Evolutionary conservation across 2,113 vertebrate genomes (phyloP), one percentile per base, ranked within the genome.

Genomic region (Paracanthobrama guichenoti): DNA sequence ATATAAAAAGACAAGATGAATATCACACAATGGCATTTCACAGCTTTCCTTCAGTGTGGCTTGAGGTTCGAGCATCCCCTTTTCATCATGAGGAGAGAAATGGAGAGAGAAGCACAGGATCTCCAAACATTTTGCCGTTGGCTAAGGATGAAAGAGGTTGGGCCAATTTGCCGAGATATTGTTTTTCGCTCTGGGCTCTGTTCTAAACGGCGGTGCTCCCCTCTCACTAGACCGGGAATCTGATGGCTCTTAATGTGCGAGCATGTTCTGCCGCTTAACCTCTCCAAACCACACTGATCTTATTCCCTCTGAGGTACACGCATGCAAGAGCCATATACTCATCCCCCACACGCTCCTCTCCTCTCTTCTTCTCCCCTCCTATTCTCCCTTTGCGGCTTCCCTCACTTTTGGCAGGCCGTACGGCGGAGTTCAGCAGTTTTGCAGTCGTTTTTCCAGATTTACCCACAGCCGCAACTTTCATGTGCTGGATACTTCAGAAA

Each of bases 201-300:
- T 89, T 88, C 76, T 88, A 89, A 90, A 91, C 86, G 86, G 35
- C 86, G 81, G 75, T 42, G 66, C 81, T 82, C 71, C 88, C 87
- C 82, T 72, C 84, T 86, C 85, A 88, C 91, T 88, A 89, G 86
- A 71, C 78, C 12, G 1, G 50, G 80, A 88, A 91, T 94, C 91
- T 84, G 89, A 91, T 89, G 88, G 87, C 85, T 90, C 87, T 90
- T 92, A 93, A 93, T 91, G 92, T 91, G 92, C 26, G 88, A 93
- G 92, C 92, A 92, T 93, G 92, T 92, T 93, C 87, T 90, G 90
- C 87, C 84, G 82, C 88, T 93, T 91, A 92, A 92, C 92, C 91
- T 88, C 83, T 67, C 55, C 1, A 91, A 91, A 92, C 92, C 92
- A 86, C 93, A 91, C 42, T 22, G 78, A 75, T 76, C 76, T 35